Evolutionary conservation across 1,140 invertebrate species (phyloP), one percentile per base, ranked within the genome.

Genomic region (Drosophila micromelanica): DNA sequence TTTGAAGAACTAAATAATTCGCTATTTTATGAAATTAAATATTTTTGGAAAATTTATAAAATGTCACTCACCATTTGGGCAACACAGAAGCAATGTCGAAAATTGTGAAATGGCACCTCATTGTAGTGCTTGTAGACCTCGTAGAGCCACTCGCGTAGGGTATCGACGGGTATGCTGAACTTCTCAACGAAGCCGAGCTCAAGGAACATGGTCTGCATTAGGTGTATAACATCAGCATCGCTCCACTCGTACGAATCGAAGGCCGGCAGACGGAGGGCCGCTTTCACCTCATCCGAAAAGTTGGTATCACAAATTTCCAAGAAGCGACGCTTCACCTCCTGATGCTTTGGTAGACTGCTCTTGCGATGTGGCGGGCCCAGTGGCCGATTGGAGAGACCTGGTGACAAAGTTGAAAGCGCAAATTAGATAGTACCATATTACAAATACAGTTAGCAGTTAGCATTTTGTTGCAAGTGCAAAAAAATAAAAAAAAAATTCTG

Each of bases 41-140:
- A 27, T 3, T 27, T 27, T 27, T 5, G 27, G 27, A 27, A 27
- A 27, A 27, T 27, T 27, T 27, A 27, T 5, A 12, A n/a, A 17
- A 17, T 17, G 13, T 0, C 15, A 93, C 94, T 95, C 93, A 97
- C 96, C 97, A 98, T 98, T 94, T 98, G 97, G 43, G 96, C 95
- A 49, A 98, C 97, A 93, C 96, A 97, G 92, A 98, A 98, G 89
- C 96, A 97, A 90, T 98, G 97, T 49, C 96, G 94, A 92, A 97
- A 97, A 93, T 97, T 97, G 91, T 98, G 97, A 93, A 97, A 98
- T 46, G 97, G 97, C 85, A 97, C 96, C 92, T 97, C 96, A 92
- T 97, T 96, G 93, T 98, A 98, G 92, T 97, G 96, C 91, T 97
- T 96, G 91, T 97, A 97, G 38, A 97, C 96, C 91, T 95, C 94